A percentile compares a stretch with the other conserved stretches of the same genome.
Evolutionary conservation across 2,113 vertebrate species (phyloP).

Genomic region (Antidorcas marsupialis): DNA sequence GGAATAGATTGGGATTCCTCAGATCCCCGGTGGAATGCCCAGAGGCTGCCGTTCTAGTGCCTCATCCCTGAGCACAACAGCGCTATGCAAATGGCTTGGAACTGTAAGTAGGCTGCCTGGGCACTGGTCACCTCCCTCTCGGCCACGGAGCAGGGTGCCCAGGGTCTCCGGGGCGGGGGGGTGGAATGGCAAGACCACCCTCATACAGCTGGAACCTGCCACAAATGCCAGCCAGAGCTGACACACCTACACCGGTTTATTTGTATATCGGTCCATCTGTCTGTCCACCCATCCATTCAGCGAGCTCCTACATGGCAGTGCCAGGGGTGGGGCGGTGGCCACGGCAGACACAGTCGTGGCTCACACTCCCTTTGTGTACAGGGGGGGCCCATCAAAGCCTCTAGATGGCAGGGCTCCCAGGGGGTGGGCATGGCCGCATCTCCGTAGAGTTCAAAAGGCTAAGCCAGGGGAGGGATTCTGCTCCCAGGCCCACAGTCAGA

Average conservation of each 20-base stretch:
- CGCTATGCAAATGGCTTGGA: slow-evolving; percentile 82
- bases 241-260: neutral
- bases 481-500: neutral
- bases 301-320: neutral
- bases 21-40: slow-evolving; percentile 80
- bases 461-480: neutral
- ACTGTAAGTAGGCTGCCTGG: slow-evolving; percentile 81
- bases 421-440: neutral
- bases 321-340: neutral
- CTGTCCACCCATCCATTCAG: neutral
- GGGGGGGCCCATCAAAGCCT: neutral
- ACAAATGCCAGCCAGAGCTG: neutral
- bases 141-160: slow-evolving; percentile 67
- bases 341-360: neutral
- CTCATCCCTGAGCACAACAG: slow-evolving; percentile 85
- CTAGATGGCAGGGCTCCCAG: neutral
- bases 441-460: neutral
- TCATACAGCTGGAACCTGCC: slow-evolving; percentile 16
- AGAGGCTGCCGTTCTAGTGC: slow-evolving; percentile 76
- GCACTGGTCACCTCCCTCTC: slow-evolving; percentile 70
- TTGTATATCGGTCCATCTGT: neutral
- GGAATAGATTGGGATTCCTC: slow-evolving; percentile 76
- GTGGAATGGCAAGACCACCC: neutral
- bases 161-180: neutral
- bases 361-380: neutral